Conservation (phyloP, 2,113 vertebrate species). For the Onychorhynchus coronatus region DNA sequence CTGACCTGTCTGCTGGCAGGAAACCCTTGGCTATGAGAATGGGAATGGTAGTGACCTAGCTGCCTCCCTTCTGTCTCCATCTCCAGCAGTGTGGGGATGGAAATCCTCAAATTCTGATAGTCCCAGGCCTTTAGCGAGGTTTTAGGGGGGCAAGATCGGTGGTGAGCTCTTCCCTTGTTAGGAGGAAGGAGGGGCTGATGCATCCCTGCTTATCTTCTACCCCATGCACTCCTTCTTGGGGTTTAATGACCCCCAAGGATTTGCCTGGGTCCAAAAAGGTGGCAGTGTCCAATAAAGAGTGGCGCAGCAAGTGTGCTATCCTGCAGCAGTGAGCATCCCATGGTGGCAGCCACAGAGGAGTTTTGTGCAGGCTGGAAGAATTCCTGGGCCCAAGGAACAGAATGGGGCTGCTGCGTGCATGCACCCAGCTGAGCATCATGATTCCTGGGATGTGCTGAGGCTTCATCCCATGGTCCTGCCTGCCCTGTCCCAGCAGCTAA, state of each 20-base stretch:
- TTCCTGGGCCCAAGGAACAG: fast-evolving
- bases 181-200: background rate
- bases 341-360: background rate
- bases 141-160: background rate
- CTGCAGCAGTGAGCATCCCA: background rate
- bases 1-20: background rate
- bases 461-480: background rate
- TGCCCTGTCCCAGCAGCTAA: background rate
- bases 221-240: background rate
- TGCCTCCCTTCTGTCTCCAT: background rate
- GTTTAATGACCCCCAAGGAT: background rate
- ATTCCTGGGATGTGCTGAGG: background rate
- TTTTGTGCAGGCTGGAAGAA: background rate
- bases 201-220: background rate
- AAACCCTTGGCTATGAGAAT: fast-evolving
- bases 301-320: background rate
- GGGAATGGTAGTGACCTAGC: background rate
- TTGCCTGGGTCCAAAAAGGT: background rate
- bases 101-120: background rate
- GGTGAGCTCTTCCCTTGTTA: fast-evolving
- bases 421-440: fast-evolving
- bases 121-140: fast-evolving
- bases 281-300: background rate
- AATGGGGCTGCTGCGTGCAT: fast-evolving
- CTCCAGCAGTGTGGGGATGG: fast-evolving